A percentile compares a stretch with the other conserved stretches of the same genome.
These are phyloP conservation scores for Entomyzon cyanotis DNA, from an alignment of 2,113 vertebrate species.

Conservation along the genomic window DNA sequence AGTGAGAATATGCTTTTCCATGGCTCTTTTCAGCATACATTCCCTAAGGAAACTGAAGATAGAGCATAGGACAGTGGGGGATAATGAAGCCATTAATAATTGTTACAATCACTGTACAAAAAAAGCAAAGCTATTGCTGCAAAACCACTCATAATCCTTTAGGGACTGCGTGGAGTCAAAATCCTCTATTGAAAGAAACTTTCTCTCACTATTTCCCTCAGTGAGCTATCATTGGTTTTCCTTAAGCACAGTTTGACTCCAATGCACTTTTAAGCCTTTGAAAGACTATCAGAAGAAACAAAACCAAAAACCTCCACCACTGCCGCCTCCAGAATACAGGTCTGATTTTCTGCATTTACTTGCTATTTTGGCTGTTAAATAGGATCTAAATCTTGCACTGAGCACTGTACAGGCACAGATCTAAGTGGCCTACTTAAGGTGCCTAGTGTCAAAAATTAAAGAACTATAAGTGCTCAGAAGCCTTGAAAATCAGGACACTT, in stretches of 20 bases:
- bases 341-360: neutral
- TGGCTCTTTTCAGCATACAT: neutral
- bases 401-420: neutral
- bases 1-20: neutral
- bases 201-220: neutral
- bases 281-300: conserved; percentile 18
- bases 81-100: neutral
- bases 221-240: neutral
- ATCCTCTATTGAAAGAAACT: neutral
- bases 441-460: conserved; percentile 25
- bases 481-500: conserved; percentile 38
- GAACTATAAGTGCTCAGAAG: neutral
- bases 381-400: neutral
- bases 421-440: conserved; percentile 28
- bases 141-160: neutral
- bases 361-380: conserved; percentile 28
- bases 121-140: neutral
- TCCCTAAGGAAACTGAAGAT: neutral
- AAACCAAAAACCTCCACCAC: neutral
- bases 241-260: conserved; percentile 9
- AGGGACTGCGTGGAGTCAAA: neutral
- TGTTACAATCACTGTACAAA: neutral
- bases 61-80: neutral
- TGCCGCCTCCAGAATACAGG: neutral
- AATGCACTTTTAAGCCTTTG: neutral